phyloP scores from a whole-genome alignment of 2,113 vertebrate species.

The Nibea coibor region DNA sequence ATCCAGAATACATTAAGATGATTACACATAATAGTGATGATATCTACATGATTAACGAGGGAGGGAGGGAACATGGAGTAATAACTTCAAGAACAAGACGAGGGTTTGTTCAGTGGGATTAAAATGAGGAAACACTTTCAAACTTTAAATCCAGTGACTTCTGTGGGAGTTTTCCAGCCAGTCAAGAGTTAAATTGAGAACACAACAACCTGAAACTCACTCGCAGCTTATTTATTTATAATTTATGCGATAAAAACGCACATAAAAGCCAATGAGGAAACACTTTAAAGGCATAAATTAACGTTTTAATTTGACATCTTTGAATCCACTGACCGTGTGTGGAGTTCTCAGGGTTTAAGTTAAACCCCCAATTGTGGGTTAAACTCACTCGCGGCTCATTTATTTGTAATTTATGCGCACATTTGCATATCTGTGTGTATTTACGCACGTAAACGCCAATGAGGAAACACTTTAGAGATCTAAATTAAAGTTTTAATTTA shows the following conservation, averaged over 20 bases:
- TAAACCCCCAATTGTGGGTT: too few relatives aligned
- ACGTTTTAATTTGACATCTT: too few relatives aligned
- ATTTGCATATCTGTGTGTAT: too few relatives aligned
- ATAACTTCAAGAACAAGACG: neutral
- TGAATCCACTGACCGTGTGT: too few relatives aligned
- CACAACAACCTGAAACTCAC: neutral
- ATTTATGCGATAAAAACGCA: neutral
- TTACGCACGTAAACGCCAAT: too few relatives aligned
- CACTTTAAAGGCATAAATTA: too few relatives aligned
- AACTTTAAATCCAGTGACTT: neutral
- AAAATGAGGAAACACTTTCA: neutral
- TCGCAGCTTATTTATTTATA: neutral
- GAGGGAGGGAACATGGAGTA: neutral
- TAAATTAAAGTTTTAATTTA: neutral
- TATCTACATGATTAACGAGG: slow-evolving; percentile 1
- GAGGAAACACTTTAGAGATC: neutral
- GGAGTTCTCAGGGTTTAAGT: too few relatives aligned
- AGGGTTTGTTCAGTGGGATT: neutral
- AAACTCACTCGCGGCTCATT: too few relatives aligned
- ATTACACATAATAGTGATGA: neutral
- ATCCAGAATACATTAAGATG: neutral
- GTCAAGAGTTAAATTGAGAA: neutral
- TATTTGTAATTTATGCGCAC: too few relatives aligned
- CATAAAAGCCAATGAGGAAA: too few relatives aligned
- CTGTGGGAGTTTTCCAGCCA: neutral